Base-by-base conservation (phyloP, 2,113 vertebrate genomes). In the Percopsis transmontana region DNA sequence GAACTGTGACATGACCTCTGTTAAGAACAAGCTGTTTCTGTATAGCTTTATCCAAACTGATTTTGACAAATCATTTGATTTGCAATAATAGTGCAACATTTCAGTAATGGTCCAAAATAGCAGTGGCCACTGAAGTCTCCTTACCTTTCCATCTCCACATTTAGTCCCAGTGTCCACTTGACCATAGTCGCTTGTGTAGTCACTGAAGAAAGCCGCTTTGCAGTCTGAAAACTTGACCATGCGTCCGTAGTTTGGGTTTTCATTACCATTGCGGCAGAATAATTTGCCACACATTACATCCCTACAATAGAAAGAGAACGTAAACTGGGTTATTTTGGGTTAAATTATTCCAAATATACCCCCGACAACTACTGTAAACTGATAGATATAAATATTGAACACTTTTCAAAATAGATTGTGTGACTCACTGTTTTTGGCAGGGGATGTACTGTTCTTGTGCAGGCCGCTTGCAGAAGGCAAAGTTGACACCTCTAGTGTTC, bases 221-320 rank as follows among this genome's bases (percentile, higher is more conserved):
- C 95, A 98, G 0, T 58, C 13, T 0, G 0, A 0, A 0, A 95
- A 66, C 0, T 0, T 0, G 53, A 96, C 76, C 77, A 92, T 79
- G n/a, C n/a, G n/a, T n/a, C n/a, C n/a, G n/a, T n/a, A n/a, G n/a
- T n/a, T n/a, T n/a, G 91, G 93, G 82, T 40, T 70, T 0, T 2
- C 16, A 0, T 84, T 83, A 0, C 94, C 94, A 0, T 83, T 74
- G 0, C 72, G 5, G 19, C 96, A 98, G 86, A 91, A 96, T 24
- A 98, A 77, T 59, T 96, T 98, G 0, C 96, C 95, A 33, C 96
- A 97, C 70, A 87, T 66, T 0, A 19, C 0, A 2, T 97, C 94
- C 23, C 96, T 98, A n/a, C n/a, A n/a, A 74, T 50, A 20, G 58
- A 5, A 24, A 48, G 10, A 0, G 51, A 8, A 20, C 1, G 39